These are phyloP conservation scores for Dryoscopus gambensis DNA, from an alignment of 2,113 vertebrate species.

Conservation along the genomic window DNA sequence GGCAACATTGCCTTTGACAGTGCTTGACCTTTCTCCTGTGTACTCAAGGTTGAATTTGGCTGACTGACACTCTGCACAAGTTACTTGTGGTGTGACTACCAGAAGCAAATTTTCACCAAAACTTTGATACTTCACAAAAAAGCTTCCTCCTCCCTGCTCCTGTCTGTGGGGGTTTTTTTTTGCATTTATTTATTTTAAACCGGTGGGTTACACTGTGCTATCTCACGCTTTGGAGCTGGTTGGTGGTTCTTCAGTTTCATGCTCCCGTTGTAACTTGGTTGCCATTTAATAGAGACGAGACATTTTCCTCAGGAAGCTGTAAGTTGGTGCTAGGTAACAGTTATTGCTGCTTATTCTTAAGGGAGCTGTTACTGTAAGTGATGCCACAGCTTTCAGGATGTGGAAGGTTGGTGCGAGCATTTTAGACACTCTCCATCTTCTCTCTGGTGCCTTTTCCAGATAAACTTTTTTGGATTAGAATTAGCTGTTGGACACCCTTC, in stretches of 20 bases:
- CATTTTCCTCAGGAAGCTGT: not conserved
- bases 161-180: not conserved
- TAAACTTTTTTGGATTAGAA: not conserved
- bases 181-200: not conserved
- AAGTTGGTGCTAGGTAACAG: conserved; percentile 10
- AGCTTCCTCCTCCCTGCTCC: accelerated
- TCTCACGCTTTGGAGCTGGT: not conserved
- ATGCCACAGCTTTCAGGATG: not conserved
- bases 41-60: not conserved
- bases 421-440: not conserved
- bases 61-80: not conserved
- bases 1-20: not conserved
- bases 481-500: not conserved
- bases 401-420: not conserved
- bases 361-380: not conserved
- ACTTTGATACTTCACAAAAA: not conserved
- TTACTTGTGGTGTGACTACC: not conserved
- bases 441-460: not conserved
- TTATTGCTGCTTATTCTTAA: not conserved
- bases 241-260: not conserved
- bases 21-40: not conserved
- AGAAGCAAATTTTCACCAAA: not conserved
- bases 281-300: not conserved
- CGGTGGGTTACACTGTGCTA: not conserved
- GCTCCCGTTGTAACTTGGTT: not conserved